A percentile compares a stretch with the other conserved stretches of the same genome.
These are phyloP conservation scores for Rotaria magnacalcarata DNA, from an alignment of 2,888 invertebrate species.

Conservation along the genomic window DNA sequence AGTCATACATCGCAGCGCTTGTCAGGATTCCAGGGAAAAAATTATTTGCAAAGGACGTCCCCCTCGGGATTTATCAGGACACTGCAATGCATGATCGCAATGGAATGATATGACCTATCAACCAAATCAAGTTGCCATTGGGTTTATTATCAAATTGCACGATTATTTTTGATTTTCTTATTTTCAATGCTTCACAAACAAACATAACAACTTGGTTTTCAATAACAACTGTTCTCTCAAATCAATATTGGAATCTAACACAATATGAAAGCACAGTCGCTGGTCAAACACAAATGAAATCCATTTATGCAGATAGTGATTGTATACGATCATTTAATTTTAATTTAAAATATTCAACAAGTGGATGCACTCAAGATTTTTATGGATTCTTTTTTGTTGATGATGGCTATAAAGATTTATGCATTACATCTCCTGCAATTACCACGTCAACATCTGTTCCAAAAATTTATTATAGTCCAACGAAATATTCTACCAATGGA, in stretches of 20 bases:
- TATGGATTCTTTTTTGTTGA: neutral
- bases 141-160: neutral
- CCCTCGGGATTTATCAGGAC: too few relatives aligned
- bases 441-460: neutral
- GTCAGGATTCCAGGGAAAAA: too few relatives aligned
- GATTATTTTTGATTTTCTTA: neutral
- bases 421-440: neutral
- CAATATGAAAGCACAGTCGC: neutral
- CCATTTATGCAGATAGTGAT: neutral
- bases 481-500: neutral
- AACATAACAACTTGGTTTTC: neutral
- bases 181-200: neutral
- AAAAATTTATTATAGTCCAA: neutral
- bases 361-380: neutral
- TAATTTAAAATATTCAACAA: neutral
- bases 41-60: too few relatives aligned
- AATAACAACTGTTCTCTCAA: neutral
- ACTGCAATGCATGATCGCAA: too few relatives aligned
- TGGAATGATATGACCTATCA: neutral
- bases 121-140: neutral
- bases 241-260: neutral
- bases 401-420: neutral
- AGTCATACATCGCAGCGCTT: too few relatives aligned
- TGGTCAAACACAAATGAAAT: neutral
- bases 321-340: neutral